Evolutionary conservation across 2,797 vertebrate genomes (phyloP).

Genomic region (Lithobates pipiens): DNA sequence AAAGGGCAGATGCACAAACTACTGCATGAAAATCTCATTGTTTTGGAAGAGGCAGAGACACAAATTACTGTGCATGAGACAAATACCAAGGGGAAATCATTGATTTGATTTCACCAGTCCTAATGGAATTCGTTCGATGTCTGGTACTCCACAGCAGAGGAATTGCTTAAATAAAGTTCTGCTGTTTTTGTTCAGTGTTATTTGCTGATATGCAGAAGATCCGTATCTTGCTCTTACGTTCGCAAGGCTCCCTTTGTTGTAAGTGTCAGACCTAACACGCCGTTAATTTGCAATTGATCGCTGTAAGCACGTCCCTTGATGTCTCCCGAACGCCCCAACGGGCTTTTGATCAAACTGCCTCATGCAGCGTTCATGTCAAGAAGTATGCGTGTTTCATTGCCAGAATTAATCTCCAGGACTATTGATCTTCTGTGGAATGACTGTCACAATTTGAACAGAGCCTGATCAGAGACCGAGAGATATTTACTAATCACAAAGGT

Average conservation of each 20-base stretch:
- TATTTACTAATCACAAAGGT: not conserved
- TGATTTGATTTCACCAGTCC: too few relatives aligned
- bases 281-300: constrained; percentile 62
- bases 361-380: not conserved
- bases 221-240: not conserved
- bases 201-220: not conserved
- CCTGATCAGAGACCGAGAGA: not conserved
- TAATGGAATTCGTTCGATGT: too few relatives aligned
- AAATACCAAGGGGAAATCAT: too few relatives aligned
- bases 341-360: constrained; percentile 59
- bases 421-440: not conserved
- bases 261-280: constrained; percentile 42
- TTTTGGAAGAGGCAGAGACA: too few relatives aligned
- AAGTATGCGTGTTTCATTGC: not conserved
- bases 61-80: too few relatives aligned
- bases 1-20: too few relatives aligned
- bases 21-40: too few relatives aligned
- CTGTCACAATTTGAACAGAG: accelerated
- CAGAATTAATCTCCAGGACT: constrained; percentile 4
- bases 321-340: constrained; percentile 47
- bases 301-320: constrained; percentile 50
- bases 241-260: constrained; percentile 13
- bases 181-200: too few relatives aligned
- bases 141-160: too few relatives aligned
- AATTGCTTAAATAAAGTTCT: not conserved